phyloP scores from a whole-genome alignment of 2,888 invertebrate genomes.

The Zhuqinia jingwanae region DNA sequence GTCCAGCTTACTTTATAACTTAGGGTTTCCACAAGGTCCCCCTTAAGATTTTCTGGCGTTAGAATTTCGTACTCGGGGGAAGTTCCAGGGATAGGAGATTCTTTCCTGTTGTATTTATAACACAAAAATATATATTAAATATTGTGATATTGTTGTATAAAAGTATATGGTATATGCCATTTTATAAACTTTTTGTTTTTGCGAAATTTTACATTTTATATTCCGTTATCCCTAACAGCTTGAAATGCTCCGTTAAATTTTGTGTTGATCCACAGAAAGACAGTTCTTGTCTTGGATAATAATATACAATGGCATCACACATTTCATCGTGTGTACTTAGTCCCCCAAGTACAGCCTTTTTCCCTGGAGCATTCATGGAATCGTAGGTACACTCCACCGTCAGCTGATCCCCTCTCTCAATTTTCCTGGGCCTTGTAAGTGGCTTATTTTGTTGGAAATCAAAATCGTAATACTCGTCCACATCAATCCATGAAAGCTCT shows the following conservation, averaged over 20 bases:
- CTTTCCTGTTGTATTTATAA: constrained; percentile 8
- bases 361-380: not conserved
- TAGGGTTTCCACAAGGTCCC: not conserved
- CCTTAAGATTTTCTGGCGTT: not conserved
- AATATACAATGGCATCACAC: constrained; percentile 49
- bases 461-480: constrained; percentile 46
- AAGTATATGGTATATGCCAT: too few species aligned
- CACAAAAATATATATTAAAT: too few species aligned
- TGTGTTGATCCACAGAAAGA: not conserved
- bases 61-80: not conserved
- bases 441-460: constrained; percentile 48
- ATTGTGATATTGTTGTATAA: too few species aligned
- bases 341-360: not conserved
- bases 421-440: not conserved
- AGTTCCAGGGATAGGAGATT: not conserved
- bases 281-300: constrained; percentile 19
- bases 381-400: constrained; percentile 30
- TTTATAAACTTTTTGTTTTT: not conserved
- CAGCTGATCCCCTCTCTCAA: constrained; percentile 43
- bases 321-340: constrained; percentile 2
- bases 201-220: not conserved
- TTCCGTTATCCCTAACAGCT: constrained; percentile 18
- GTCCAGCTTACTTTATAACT: constrained; percentile 37
- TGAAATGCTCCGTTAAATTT: not conserved
- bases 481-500: constrained; percentile 49